Conservation (phyloP, 30 jellyfish, hydroid and myxozoan species). For the Pseudorhiza aurosa region DNA sequence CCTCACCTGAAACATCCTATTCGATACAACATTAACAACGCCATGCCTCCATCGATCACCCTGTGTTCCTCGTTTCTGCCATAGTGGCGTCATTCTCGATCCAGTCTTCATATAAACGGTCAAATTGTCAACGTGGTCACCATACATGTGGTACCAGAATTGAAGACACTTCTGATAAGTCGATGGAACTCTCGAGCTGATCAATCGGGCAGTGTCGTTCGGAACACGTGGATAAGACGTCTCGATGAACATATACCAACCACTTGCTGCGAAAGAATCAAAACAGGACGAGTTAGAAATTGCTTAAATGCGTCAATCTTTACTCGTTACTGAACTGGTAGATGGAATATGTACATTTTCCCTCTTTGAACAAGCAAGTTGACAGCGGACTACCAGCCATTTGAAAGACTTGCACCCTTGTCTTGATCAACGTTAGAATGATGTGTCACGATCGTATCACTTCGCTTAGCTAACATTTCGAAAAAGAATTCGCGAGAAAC, state of each 20-base stretch:
- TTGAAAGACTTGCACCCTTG: no score
- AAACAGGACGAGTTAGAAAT: no score
- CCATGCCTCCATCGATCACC: conserved; percentile 98
- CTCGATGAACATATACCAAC: conserved; percentile 93
- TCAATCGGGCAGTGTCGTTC: conserved; percentile 94
- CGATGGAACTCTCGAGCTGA: conserved; percentile 79
- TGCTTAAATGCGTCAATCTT: no score
- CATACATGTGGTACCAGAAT: conserved; percentile 99
- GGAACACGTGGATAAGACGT: conserved; percentile 94
- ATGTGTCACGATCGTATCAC: no score
- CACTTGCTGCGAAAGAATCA: conserved; percentile 35
- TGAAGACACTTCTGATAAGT: conserved; percentile 79
- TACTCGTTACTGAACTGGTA: no score
- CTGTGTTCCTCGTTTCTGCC: conserved; percentile 90
- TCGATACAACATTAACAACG: conserved; percentile 69
- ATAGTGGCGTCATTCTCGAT: conserved; percentile 71
- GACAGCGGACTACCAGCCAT: no score
- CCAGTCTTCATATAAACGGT: conserved; percentile 78
- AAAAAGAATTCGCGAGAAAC: no score
- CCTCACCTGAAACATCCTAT: conserved; percentile 89
- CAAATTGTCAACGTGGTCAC: conserved; percentile 94
- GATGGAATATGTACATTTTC: no score
- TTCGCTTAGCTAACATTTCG: no score
- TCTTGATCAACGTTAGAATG: no score
- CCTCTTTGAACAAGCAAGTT: no score